These are phyloP conservation scores for Chiloscyllium plagiosum DNA, from an alignment of 2,113 vertebrate genomes.

Conservation along the genomic window DNA sequence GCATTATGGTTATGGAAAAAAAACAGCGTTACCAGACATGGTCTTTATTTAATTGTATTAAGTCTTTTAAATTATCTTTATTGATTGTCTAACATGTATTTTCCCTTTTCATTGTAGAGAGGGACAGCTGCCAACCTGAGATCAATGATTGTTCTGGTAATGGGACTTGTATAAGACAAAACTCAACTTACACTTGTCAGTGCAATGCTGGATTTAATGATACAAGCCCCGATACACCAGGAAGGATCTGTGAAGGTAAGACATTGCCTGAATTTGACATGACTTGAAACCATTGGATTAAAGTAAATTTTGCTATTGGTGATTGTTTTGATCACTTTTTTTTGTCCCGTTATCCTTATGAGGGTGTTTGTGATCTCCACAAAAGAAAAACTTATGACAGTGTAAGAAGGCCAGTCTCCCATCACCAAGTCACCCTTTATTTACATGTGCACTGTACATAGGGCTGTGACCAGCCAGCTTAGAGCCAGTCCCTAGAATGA, in stretches of 20 bases:
- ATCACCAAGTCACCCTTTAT: no score
- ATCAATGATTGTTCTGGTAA: not conserved
- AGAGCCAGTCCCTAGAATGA: no score
- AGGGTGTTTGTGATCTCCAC: no score
- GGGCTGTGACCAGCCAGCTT: no score
- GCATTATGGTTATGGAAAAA: not conserved
- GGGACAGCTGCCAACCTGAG: slow-evolving; percentile 40
- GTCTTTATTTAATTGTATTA: not conserved
- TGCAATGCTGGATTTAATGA: not conserved
- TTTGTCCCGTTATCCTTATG: no score
- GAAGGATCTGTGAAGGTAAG: not conserved
- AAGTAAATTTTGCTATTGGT: no score
- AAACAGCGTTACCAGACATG: not conserved
- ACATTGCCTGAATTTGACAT: not conserved
- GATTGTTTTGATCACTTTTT: no score
- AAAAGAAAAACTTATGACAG: no score
- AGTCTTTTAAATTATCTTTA: not conserved
- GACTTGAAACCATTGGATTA: not conserved
- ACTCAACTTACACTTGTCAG: not conserved
- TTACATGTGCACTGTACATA: no score
- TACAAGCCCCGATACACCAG: not conserved
- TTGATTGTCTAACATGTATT: not conserved
- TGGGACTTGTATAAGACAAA: not conserved
- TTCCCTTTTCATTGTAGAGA: slow-evolving; percentile 34
- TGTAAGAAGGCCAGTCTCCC: no score